Conservation (phyloP, 2,888 invertebrate genomes). For the Camponotus fellah region DNA sequence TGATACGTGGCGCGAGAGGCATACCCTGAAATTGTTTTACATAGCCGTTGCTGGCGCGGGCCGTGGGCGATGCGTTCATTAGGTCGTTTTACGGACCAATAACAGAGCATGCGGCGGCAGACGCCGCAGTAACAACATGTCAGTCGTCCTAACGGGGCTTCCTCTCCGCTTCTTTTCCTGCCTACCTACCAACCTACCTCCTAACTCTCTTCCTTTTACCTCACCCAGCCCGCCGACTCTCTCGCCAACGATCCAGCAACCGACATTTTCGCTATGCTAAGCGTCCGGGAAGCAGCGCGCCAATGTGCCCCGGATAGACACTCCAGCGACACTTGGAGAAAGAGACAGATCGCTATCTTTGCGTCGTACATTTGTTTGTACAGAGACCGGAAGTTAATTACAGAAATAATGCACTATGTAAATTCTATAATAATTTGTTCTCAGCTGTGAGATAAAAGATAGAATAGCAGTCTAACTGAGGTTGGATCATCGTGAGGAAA, state of each 20-base stretch:
- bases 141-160: constrained; percentile 83
- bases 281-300: constrained; percentile 61
- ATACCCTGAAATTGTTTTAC: constrained; percentile 81
- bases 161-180: constrained; percentile 65
- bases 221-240: constrained; percentile 11
- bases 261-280: constrained; percentile 56
- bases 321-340: constrained; percentile 24
- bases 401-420: constrained; percentile 26
- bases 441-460: constrained; percentile 16
- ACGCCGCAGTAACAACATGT: constrained; percentile 83
- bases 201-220: constrained; percentile 43
- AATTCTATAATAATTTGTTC: constrained; percentile 11
- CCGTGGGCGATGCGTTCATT: constrained; percentile 84
- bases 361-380: constrained; percentile 20
- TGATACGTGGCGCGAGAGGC: constrained; percentile 65
- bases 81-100: constrained; percentile 82
- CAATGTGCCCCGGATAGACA: constrained; percentile 45
- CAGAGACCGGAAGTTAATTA: constrained; percentile 33
- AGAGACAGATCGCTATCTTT: constrained; percentile 37
- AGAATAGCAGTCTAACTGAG: background rate
- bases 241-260: constrained; percentile 48
- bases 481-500: background rate
- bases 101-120: constrained; percentile 75
- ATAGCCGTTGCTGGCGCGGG: constrained; percentile 56
- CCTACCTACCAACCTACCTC: constrained; percentile 11